Evolutionary conservation across 2,888 invertebrate species (phyloP).

Genomic region (Scelioninae gen. 1): DNA sequence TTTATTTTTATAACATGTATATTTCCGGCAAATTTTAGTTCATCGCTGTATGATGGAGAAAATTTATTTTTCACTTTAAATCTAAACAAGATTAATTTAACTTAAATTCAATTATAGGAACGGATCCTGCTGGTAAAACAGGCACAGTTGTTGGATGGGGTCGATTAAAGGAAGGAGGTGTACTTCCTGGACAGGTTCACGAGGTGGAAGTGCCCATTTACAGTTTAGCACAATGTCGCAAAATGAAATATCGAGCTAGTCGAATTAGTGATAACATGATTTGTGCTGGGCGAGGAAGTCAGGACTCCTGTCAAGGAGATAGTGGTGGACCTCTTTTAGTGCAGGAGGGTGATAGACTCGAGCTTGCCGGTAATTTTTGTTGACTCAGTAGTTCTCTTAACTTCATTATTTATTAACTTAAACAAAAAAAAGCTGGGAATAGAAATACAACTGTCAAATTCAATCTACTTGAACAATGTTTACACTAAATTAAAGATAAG

Average conservation of each 20-base stretch:
- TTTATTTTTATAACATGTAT: too few species aligned
- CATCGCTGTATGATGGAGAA: too few species aligned
- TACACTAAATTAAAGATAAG: too few species aligned
- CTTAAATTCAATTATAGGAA: conserved; percentile 80
- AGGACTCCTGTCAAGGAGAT: conserved; percentile 95
- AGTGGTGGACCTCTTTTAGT: conserved; percentile 93
- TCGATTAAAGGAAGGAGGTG: conserved; percentile 92
- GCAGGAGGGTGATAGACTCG: conserved; percentile 90
- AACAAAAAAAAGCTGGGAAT: too few species aligned
- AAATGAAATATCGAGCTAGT: conserved; percentile 92
- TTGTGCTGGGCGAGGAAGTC: conserved; percentile 92
- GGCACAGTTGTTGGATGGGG: conserved; percentile 96
- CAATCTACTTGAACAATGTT: too few species aligned
- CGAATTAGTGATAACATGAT: conserved; percentile 94
- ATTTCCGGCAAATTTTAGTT: too few species aligned
- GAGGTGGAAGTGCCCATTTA: conserved; percentile 94
- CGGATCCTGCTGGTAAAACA: conserved; percentile 89
- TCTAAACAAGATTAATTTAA: neutral
- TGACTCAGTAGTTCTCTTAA: conserved; percentile 1
- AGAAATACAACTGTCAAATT: too few species aligned
- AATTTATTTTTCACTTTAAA: neutral
- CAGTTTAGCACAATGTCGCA: conserved; percentile 90
- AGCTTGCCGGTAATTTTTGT: conserved; percentile 89
- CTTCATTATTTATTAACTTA: neutral
- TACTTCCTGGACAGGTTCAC: conserved; percentile 91